Evolutionary conservation across 2,113 vertebrate genomes (phyloP), one percentile per base, ranked within the genome.

Genomic region (Danionella cerebrum): DNA sequence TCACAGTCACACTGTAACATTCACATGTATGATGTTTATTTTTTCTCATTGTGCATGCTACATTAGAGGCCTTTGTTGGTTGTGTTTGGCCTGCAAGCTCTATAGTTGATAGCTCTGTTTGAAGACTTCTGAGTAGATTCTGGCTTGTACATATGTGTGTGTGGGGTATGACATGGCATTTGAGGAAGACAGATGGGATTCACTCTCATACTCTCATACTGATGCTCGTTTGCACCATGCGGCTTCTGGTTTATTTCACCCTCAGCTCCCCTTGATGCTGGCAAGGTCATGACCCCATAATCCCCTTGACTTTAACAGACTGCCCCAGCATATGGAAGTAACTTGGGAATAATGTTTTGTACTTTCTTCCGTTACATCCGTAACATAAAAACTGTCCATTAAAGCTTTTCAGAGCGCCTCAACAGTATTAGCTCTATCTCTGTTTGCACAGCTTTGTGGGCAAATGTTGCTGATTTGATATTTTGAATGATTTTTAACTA

Each of bases 111-210:
- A 57, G 38, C 7, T n/a, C 22, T 14, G 1, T 1, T 31, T 9
- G 22, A 16, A n/a, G 11, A 39, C 10, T 12, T 8, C n/a, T 24
- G 24, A 29, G n/a, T 24, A 29, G 13, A 38, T 27, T 60, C 18
- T n/a, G 65, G 39, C 42, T 36, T 19, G 44, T 24, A 31, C 45
- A 16, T 38, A 42, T 55, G 59, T 55, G 35, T 53, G 35, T 35
- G 41, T 58, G 18, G 36, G 29, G 41, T 12, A 36, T 71, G 74
- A 72, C 59, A 42, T 64, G 38, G 13, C 47, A 51, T 65, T 65
- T 53, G 39, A 69, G 24, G n/a, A 54, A 66, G 60, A 76, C 74
- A 76, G 74, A 76, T 72, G 74, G 70, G 64, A 31, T 31, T 62
- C 38, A 67, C 74, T 57, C 50, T 16, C 39, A 78, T 44, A 18